These are phyloP conservation scores for Catharus minimus DNA, from an alignment of 2,113 vertebrate species.

Conservation along the genomic window DNA sequence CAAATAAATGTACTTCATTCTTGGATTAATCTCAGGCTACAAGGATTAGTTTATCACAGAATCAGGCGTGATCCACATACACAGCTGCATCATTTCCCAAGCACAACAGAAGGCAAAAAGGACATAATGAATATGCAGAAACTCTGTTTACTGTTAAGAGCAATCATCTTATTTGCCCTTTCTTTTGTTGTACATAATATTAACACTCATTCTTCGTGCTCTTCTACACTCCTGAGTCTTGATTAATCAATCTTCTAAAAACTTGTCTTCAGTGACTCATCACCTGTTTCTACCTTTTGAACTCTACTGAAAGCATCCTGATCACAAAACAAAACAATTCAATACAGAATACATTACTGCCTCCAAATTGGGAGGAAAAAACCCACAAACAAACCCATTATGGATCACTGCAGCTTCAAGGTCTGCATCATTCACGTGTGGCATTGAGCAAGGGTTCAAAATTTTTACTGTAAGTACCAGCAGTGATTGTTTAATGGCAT, in stretches of 20 bases:
- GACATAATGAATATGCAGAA: not conserved
- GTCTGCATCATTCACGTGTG: rapidly evolving
- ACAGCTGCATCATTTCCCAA: not conserved
- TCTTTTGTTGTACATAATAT: not conserved
- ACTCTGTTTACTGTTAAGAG: not conserved
- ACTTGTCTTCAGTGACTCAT: not conserved
- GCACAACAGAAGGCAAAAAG: not conserved
- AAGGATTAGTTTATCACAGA: not conserved
- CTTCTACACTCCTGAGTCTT: not conserved
- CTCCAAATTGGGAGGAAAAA: not conserved
- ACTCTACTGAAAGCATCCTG: not conserved
- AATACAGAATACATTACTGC: not conserved
- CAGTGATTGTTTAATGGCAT: not conserved
- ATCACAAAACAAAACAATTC: not conserved
- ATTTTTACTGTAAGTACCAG: not conserved
- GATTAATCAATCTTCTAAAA: not conserved
- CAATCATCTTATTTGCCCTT: not conserved
- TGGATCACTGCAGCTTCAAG: not conserved
- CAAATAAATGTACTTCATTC: rapidly evolving
- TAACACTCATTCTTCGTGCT: not conserved
- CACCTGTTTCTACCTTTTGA: not conserved
- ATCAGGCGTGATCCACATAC: not conserved
- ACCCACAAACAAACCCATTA: not conserved
- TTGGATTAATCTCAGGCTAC: not conserved
- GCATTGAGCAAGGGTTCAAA: not conserved